Evolutionary conservation across 1,140 invertebrate genomes (phyloP).

Genomic region (Matsumurasca onukii): DNA sequence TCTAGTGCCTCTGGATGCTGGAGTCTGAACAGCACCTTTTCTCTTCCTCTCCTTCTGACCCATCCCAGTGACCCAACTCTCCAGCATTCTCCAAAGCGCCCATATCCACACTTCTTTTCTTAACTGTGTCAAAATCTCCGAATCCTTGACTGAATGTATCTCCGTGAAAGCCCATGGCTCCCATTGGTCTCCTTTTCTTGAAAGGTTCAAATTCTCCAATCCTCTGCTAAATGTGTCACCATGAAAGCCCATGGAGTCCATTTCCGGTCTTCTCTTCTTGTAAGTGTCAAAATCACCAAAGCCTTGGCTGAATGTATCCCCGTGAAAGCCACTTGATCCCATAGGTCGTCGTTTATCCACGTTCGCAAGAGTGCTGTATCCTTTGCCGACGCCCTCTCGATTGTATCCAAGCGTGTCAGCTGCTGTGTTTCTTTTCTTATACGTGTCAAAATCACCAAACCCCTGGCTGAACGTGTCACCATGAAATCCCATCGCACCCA

Average conservation of each 20-base stretch:
- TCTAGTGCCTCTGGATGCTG: constrained; percentile 3
- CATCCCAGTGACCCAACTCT: constrained; percentile 43
- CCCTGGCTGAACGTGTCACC: constrained; percentile 46
- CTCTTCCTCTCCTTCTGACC: constrained; percentile 36
- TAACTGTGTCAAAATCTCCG: constrained; percentile 47
- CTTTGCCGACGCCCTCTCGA: constrained; percentile 45
- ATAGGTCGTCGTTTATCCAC: constrained; percentile 43
- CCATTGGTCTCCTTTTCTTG: constrained; percentile 45
- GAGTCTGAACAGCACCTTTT: background rate
- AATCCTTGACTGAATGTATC: constrained; percentile 46
- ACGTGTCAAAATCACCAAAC: constrained; percentile 43
- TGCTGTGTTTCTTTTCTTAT: constrained; percentile 41
- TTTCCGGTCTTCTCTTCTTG: constrained; percentile 48
- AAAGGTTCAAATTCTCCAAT: constrained; percentile 52
- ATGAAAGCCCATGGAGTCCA: constrained; percentile 51
- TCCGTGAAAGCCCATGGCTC: constrained; percentile 44
- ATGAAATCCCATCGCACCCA: constrained; percentile 44
- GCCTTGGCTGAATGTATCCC: constrained; percentile 44
- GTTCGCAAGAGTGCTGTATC: constrained; percentile 47
- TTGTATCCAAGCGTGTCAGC: constrained; percentile 41
- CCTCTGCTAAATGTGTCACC: constrained; percentile 51
- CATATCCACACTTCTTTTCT: constrained; percentile 46
- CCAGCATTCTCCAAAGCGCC: constrained; percentile 44
- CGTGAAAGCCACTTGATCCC: constrained; percentile 45
- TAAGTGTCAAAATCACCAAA: constrained; percentile 55